These are phyloP conservation scores for Grammomys dolichurus DNA, from an alignment of 2,113 vertebrate species.

Conservation along the genomic window DNA sequence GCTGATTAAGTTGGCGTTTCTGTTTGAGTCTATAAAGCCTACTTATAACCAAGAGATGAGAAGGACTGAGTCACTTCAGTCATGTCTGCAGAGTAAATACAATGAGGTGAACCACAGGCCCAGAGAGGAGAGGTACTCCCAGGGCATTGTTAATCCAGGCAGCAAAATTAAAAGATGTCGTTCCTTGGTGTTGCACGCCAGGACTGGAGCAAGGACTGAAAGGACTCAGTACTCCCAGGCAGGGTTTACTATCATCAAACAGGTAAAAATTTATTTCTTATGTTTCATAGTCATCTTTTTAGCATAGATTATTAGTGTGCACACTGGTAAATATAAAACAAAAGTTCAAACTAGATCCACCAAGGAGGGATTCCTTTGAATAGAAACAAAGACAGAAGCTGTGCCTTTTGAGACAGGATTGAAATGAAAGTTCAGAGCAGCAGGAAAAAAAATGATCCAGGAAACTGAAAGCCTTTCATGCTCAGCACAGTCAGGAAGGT, in stretches of 20 bases:
- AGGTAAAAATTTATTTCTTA: not conserved
- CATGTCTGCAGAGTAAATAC: not conserved
- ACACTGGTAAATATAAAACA: not conserved
- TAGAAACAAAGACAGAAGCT: not conserved
- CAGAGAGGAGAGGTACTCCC: not conserved
- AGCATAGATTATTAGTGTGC: not conserved
- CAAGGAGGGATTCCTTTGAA: not conserved
- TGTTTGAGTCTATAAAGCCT: not conserved
- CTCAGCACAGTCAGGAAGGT: not conserved
- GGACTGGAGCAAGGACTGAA: rapidly evolving
- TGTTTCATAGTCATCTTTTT: not conserved
- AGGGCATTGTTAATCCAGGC: rapidly evolving
- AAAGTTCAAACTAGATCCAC: not conserved
- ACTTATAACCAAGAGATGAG: not conserved
- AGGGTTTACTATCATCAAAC: not conserved
- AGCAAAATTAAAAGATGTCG: rapidly evolving
- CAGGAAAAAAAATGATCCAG: not conserved
- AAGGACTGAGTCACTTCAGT: not conserved
- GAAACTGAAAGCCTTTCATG: not conserved
- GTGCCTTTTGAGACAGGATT: not conserved
- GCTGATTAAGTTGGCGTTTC: not conserved
- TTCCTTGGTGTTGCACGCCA: rapidly evolving
- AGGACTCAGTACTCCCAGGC: not conserved
- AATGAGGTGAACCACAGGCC: not conserved
- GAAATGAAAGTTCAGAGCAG: not conserved